A percentile compares a stretch with the other conserved stretches of the same genome.
These are phyloP conservation scores for Chloroclystis v-ata DNA, from an alignment of 2,888 invertebrate species.

Conservation along the genomic window DNA sequence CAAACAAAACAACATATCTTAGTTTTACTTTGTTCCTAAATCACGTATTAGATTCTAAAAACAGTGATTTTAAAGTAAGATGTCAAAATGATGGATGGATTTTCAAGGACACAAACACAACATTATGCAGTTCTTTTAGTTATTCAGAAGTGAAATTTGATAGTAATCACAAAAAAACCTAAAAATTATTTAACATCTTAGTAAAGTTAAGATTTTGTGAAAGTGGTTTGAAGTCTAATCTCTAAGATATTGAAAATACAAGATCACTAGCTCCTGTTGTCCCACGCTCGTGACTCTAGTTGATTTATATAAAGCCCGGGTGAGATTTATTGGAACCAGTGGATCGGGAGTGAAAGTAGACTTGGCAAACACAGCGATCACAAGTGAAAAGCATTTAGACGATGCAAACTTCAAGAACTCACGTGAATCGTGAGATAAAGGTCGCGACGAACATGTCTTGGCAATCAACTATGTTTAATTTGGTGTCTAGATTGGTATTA, in stretches of 20 bases:
- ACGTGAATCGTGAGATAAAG: conserved; percentile 40
- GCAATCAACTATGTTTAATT: conserved; percentile 35
- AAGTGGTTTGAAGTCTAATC: conserved; percentile 10
- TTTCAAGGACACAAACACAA: not conserved
- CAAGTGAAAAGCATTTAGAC: conserved; percentile 45
- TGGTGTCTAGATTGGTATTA: conserved; percentile 4
- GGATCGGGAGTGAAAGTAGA: conserved; percentile 51
- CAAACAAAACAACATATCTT: conserved; percentile 31
- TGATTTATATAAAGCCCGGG: conserved; percentile 41
- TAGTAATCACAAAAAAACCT: too few relatives aligned
- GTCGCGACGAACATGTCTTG: conserved; percentile 39
- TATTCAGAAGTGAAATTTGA: too few relatives aligned
- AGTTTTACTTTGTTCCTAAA: not conserved
- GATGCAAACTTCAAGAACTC: conserved; percentile 34
- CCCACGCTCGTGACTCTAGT: conserved; percentile 32
- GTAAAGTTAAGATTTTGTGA: not conserved
- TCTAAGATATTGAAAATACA: too few relatives aligned
- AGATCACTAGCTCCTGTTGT: conserved; percentile 18
- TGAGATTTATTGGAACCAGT: conserved; percentile 42
- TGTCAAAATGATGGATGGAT: not conserved
- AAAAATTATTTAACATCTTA: too few relatives aligned
- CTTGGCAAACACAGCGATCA: conserved; percentile 50
- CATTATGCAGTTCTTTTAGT: too few relatives aligned
- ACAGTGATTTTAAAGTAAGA: not conserved
- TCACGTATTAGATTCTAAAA: not conserved